Base-by-base conservation (phyloP, 2,888 invertebrate genomes). In the Geophilus truncorum region DNA sequence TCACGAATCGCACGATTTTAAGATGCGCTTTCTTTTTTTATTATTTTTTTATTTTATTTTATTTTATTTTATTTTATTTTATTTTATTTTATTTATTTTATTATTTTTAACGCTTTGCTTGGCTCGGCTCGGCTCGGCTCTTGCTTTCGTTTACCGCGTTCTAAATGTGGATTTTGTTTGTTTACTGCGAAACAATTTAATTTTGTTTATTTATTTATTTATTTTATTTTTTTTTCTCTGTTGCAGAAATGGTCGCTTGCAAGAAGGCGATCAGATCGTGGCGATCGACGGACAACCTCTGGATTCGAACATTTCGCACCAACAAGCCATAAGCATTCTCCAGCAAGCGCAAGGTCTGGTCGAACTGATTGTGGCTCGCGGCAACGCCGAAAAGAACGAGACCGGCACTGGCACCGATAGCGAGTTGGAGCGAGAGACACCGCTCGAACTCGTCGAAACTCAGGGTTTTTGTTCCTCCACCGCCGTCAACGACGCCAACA, bases 181-280 rank as follows among this genome's bases (percentile, higher is more conserved):
- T 45, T 45, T 4, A n/a, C n/a, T 45, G 45, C 45, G 12, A 45
- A 45, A 12, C 45, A 9, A 32, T 32, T 32, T 4, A 32, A 4
- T 4, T 12, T 4, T 45, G 45, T 45, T 45, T 4, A 9, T 32
- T 32, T 32, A 9, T 32, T 32, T 32, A 4, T 32, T n/a, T n/a
- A 32, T n/a, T n/a, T n/a, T n/a, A n/a, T n/a, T n/a, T 12, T 62
- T 70, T 12, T 62, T 62, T 62, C 57, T 25, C 7, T 79, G 25
- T 85, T 86, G 7, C 88, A 92, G 92, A 87, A 91, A 92, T 89
- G 91, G 91, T 83, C 89, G 90, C 82, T 89, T 93, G 83, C 90
- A 91, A 85, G 93, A 93, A 85, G 93, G 93, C 86, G 95, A 95
- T 88, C 93, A 94, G 86, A 93, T 95, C 86, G 88, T 94, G 85